Evolutionary conservation across 1,140 invertebrate genomes (phyloP).

Genomic region (Orussus abietinus): DNA sequence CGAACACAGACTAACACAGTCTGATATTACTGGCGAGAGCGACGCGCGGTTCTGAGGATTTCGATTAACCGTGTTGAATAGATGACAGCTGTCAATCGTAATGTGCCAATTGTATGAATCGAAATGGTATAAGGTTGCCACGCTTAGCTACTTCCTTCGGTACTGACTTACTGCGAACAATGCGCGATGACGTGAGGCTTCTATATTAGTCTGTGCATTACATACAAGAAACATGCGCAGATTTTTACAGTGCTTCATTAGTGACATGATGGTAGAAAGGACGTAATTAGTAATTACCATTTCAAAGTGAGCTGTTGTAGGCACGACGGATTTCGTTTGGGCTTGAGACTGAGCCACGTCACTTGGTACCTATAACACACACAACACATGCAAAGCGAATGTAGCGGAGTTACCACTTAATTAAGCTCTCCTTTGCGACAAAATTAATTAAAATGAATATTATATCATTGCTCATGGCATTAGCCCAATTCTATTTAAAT

Average conservation of each 20-base stretch:
- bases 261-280: conserved; percentile 23
- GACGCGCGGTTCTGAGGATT: too few species aligned
- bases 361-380: conserved; percentile 51
- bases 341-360: conserved; percentile 51
- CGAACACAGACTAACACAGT: conserved; percentile 37
- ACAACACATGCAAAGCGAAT: conserved; percentile 31
- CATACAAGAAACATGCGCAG: conserved; percentile 31
- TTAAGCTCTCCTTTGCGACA: conserved; percentile 4
- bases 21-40: too few species aligned
- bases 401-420: not conserved
- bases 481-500: too few species aligned
- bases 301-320: conserved; percentile 50
- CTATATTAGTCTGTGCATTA: conserved; percentile 31
- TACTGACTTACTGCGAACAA: too few species aligned
- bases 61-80: too few species aligned
- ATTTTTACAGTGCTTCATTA: conserved; percentile 22
- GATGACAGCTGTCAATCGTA: too few species aligned
- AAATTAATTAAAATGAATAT: conserved; percentile 8
- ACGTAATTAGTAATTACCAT: conserved; percentile 47
- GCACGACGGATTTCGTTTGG: conserved; percentile 47
- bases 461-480: too few species aligned
- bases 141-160: too few species aligned
- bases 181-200: too few species aligned
- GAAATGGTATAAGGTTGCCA: too few species aligned
- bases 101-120: too few species aligned